Conservation (phyloP, 2,113 vertebrate species). For the Lepisosteus osseus region DNA sequence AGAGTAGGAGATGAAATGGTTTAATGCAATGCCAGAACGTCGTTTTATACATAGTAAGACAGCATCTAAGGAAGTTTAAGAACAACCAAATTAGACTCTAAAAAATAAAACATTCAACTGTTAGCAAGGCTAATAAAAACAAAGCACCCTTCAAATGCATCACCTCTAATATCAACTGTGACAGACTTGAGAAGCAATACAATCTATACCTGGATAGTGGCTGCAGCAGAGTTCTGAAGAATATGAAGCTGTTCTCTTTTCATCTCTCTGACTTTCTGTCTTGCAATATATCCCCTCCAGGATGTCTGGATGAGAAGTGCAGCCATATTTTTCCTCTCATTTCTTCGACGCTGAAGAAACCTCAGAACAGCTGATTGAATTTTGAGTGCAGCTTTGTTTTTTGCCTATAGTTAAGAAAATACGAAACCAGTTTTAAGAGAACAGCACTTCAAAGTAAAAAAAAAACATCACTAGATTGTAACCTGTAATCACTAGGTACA, state of each 20-base stretch:
- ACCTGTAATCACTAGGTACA: background rate
- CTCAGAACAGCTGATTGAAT: constrained; percentile 61
- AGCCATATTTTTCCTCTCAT: constrained; percentile 53
- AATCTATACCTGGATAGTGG: constrained; percentile 73
- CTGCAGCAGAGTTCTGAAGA: constrained; percentile 60
- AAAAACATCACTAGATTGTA: background rate
- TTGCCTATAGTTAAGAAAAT: constrained; percentile 55
- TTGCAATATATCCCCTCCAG: constrained; percentile 69
- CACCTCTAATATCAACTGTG: too few relatives aligned
- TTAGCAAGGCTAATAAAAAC: too few relatives aligned
- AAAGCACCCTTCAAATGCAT: too few relatives aligned
- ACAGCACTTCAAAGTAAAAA: background rate
- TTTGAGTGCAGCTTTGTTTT: constrained; percentile 67
- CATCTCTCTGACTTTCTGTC: constrained; percentile 48
- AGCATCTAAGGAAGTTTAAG: too few relatives aligned
- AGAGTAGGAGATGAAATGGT: too few relatives aligned
- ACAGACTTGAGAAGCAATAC: background rate
- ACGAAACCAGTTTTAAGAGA: background rate
- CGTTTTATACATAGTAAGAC: too few relatives aligned
- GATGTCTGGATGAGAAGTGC: constrained; percentile 69
- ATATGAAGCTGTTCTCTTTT: constrained; percentile 55
- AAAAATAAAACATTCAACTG: background rate
- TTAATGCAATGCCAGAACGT: too few relatives aligned
- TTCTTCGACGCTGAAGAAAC: constrained; percentile 58
- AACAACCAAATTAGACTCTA: background rate